Conservation (phyloP, 2,797 vertebrate species). For the Pteronotus mesoamericanus region DNA sequence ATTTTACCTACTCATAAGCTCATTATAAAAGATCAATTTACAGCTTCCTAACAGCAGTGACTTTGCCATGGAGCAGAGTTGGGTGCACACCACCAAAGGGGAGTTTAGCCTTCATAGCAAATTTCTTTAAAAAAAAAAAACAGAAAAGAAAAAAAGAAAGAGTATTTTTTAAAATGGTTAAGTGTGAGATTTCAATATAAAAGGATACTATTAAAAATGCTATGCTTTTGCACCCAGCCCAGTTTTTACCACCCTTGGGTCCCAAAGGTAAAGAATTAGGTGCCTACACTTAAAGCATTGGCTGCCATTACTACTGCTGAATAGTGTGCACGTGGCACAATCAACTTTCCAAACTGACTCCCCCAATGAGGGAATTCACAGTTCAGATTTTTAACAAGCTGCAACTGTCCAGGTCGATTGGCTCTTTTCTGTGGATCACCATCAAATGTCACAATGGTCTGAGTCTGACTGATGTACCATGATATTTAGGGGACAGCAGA, state of each 20-base stretch:
- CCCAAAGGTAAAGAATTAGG: background rate
- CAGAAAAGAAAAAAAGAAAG: too few relatives aligned
- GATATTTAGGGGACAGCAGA: constrained; percentile 30
- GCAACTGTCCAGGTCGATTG: background rate
- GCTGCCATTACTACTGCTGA: background rate
- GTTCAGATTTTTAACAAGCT: background rate
- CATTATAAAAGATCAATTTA: background rate
- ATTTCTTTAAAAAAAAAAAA: background rate
- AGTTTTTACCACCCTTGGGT: background rate
- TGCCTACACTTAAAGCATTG: background rate
- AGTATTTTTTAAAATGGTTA: background rate
- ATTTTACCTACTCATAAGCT: background rate
- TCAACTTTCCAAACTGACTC: background rate
- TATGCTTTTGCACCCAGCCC: background rate
- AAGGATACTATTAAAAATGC: background rate
- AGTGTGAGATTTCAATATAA: background rate
- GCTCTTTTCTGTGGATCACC: constrained; percentile 25
- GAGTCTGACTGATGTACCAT: background rate
- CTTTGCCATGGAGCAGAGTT: background rate
- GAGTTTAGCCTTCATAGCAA: background rate
- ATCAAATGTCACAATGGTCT: background rate
- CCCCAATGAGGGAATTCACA: constrained; percentile 27
- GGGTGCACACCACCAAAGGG: background rate
- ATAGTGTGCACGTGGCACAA: background rate
- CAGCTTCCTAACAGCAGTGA: background rate